These are phyloP conservation scores for Myathropa florea DNA, from an alignment of 2,888 invertebrate species.

Conservation along the genomic window DNA sequence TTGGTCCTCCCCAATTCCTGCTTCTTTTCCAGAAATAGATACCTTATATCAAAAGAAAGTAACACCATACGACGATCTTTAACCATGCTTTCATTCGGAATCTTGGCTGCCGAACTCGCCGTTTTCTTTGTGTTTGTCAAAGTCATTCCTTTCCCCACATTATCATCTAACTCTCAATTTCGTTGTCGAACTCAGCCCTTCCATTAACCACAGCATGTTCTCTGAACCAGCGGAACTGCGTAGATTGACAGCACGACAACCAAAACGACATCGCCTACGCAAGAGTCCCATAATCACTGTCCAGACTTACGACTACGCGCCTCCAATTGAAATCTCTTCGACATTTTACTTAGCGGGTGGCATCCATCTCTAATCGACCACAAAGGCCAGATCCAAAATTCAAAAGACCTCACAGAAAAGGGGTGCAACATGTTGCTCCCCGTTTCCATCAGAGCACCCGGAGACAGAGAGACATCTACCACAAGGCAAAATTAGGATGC, in stretches of 20 bases:
- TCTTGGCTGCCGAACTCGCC: no score
- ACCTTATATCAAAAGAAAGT: no score
- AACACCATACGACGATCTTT: no score
- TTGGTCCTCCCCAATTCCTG: no score
- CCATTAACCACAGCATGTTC: background rate
- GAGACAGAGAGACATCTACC: conserved; percentile 3
- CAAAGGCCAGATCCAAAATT: conserved; percentile 7
- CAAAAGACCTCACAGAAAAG: conserved; percentile 41
- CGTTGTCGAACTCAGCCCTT: background rate
- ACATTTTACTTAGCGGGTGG: conserved; percentile 63
- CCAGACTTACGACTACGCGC: conserved; percentile 17
- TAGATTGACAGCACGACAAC: conserved; percentile 32
- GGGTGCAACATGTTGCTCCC: conserved; percentile 46
- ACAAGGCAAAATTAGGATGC: conserved; percentile 27
- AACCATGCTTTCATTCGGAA: no score
- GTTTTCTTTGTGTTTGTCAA: no score
- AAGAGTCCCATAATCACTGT: conserved; percentile 8
- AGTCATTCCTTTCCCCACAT: background rate
- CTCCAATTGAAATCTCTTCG: conserved; percentile 47
- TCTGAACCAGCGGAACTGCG: conserved; percentile 32
- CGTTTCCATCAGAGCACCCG: background rate
- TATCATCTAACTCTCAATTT: background rate
- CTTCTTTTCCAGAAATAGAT: no score
- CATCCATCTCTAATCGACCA: conserved; percentile 42
- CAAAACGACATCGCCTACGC: conserved; percentile 42